phyloP scores from a whole-genome alignment of 2,113 vertebrate species.

The Abramis brama region DNA sequence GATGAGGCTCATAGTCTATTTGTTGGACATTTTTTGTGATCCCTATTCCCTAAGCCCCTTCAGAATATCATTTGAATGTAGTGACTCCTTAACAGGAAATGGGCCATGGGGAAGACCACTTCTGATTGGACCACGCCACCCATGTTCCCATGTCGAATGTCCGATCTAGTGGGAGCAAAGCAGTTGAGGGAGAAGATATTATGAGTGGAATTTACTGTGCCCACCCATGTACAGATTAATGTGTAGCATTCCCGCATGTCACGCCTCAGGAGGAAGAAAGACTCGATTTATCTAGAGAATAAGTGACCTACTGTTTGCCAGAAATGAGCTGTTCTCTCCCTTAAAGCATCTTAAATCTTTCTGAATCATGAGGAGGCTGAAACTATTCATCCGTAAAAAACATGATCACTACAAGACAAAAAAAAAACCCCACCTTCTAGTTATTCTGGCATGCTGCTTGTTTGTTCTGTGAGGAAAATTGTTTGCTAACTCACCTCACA shows the following conservation, averaged over 20 bases:
- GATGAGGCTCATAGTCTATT: not conserved
- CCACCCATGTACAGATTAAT: slow-evolving; percentile 55
- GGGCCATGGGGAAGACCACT: not conserved
- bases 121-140: slow-evolving; percentile 10
- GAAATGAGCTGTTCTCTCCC: slow-evolving; percentile 23
- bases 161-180: slow-evolving; percentile 36
- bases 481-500: not conserved
- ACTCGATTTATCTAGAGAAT: slow-evolving; percentile 58
- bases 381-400: slow-evolving; percentile 5
- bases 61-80: not conserved
- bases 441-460: not conserved
- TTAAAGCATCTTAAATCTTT: slow-evolving; percentile 26
- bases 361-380: not conserved
- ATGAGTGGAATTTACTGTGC: slow-evolving; percentile 57
- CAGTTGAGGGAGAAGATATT: slow-evolving; percentile 36
- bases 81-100: slow-evolving; percentile 9
- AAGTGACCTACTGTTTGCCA: slow-evolving; percentile 57
- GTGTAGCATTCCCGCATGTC: slow-evolving; percentile 52
- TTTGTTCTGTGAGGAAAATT: slow-evolving; percentile 2
- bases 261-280: slow-evolving; percentile 57
- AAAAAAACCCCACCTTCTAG: not conserved
- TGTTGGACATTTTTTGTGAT: not conserved
- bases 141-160: slow-evolving; percentile 34
- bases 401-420: not conserved
- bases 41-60: not conserved